Base-by-base conservation (phyloP, 1,140 invertebrate species). In the Coelopa frigida region DNA sequence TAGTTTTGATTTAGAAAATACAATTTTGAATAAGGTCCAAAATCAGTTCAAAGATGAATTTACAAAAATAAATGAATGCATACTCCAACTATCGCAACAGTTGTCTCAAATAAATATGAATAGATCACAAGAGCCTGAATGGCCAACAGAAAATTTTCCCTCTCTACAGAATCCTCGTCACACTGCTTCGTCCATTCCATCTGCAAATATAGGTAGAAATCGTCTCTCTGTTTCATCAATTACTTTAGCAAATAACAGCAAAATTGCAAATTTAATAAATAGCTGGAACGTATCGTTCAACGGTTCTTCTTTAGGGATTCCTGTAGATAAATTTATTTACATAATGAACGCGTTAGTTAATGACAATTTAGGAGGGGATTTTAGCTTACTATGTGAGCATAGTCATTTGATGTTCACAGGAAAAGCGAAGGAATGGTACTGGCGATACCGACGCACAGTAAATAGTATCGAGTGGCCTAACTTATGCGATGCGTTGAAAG, bases 281-380 rank as follows among this genome's bases (percentile, higher is more conserved):
- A 29, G 23, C 18, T 42, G 39, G 39, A 24, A 42, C 7, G 10
- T 42, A 26, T 22, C 21, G 3, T 42, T 42, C 18, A 29, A n/a
- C 17, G 39, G 39, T 27, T 24, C 10, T n/a, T n/a, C 39, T 6
- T 14, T 10, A 24, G 18, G 18, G 2, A 24, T 42, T n/a, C 23
- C 39, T 3, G 39, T 42, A 5, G 22, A 24, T 15, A 42, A 42
- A 24, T 42, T 42, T 15, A 42, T 42, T 14, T 42, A 42, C 11
- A 26, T 22, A 14, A 26, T 42, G 8, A 42, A n/a, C 14, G 12
- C 39, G 2, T 29, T 42, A 26, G 29, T 26, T 3, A 26, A 12
- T 4, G 21, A 42, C 10, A 42, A 12, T 26, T 18, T 42, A 5
- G 21, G 23, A 11, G 39, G 39, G 5, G 26, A 42, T 15, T 42